phyloP scores from a whole-genome alignment of 2,113 vertebrate genomes.

The Entelurus aequoreus region DNA sequence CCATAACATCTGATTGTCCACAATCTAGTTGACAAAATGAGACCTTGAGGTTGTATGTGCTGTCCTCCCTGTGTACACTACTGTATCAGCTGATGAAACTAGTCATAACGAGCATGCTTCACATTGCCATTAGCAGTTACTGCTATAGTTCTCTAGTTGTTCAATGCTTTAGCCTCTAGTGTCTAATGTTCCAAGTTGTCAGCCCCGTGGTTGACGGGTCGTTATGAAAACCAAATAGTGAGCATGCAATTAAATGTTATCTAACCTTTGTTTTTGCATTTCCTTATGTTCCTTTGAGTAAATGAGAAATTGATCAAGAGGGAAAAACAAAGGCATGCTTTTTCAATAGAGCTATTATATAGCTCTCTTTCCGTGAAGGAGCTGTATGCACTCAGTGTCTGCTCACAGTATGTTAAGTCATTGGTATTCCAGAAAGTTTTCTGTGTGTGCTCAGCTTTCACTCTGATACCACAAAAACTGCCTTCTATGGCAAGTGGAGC shows the following conservation, averaged over 20 bases:
- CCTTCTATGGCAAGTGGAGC: slow-evolving; percentile 51
- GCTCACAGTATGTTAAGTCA: slow-evolving; percentile 3
- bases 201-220: not conserved
- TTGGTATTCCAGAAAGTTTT: slow-evolving; percentile 3
- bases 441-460: slow-evolving; percentile 9
- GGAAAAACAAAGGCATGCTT: not conserved
- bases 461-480: slow-evolving; percentile 31
- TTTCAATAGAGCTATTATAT: not conserved
- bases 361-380: not conserved
- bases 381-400: slow-evolving; percentile 8
- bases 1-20: not conserved
- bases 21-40: not conserved
- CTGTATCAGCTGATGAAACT: not conserved
- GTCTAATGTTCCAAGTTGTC: not conserved
- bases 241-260: not conserved
- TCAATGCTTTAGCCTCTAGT: not conserved
- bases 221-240: not conserved
- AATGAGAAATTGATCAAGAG: not conserved
- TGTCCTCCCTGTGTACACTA: not conserved
- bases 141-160: not conserved
- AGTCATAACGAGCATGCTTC: not conserved
- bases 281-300: not conserved
- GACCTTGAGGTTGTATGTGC: not conserved
- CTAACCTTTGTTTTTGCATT: not conserved
- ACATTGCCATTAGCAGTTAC: not conserved